Evolutionary conservation across 2,113 vertebrate species (phyloP), one percentile per base, ranked within the genome.

Genomic region (Sigmodon hispidus): DNA sequence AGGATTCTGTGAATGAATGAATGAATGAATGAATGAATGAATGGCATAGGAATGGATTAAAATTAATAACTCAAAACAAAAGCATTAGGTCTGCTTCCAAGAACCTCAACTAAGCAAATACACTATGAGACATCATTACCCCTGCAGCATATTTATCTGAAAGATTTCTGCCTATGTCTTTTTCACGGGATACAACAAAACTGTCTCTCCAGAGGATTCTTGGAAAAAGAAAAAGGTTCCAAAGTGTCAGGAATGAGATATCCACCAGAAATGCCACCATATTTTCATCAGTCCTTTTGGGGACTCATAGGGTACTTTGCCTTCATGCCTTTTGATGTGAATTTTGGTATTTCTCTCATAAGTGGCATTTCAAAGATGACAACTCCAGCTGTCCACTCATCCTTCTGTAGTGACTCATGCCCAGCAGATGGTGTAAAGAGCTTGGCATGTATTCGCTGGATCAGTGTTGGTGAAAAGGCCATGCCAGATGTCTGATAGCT

Each of bases 381-480:
- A 94, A 92, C 92, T 86, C 95, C 97, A 97, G 95, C 91, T 97
- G 96, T 96, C 97, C 85, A 81, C 31, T 45, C 15, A 48, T 93
- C 85, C 83, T 67, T 87, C 59, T 94, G 70, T 29, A 93, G 59
- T 96, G 94, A 97, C 69, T 98, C 94, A 95, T 90, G 91, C 91
- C 87, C 91, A 95, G 91, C 96, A 97, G 96, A 97, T 97, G 97
- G 96, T 96, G 52, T 85, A 94, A 92, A 96, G 67, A 93, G 81
- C 93, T 92, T 97, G 96, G 97, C 95, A 89, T 3, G 15, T 36
- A 90, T 87, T 90, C 77, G 9, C 24, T 96, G 93, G 93, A 95
- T 92, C 81, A 55, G n/a, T 59, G 61, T 59, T 88, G 65, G 72
- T 75, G 45, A n/a, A 12, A 40, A 90, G 97, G 9, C 55, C 63